Conservation (phyloP, 1,140 invertebrate species). For the Heterodera carotae region DNA sequence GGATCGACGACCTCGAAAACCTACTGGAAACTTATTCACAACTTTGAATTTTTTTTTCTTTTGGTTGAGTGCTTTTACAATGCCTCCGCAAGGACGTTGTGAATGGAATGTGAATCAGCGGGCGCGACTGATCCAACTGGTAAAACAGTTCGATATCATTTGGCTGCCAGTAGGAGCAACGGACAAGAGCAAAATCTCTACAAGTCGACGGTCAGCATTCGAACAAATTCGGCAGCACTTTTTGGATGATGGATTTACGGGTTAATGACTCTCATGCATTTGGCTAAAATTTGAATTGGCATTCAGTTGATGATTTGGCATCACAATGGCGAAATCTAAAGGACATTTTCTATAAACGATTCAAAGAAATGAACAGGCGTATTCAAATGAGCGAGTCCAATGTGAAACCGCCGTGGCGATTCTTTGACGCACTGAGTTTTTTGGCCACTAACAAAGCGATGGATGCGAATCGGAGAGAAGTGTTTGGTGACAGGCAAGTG, state of each 20-base stretch:
- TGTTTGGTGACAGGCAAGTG: neutral
- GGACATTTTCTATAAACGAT: constrained; percentile 25
- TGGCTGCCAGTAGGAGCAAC: neutral
- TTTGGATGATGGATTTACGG: constrained; percentile 14
- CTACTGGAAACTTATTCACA: too few relatives aligned
- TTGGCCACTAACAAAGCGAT: constrained; percentile 14
- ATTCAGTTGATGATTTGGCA: constrained; percentile 14
- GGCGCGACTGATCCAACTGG: constrained; percentile 12
- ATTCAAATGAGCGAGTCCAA: constrained; percentile 1
- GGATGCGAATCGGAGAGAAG: constrained; percentile 3
- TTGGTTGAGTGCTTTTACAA: neutral
- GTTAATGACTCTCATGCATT: neutral
- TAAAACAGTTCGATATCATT: constrained; percentile 6
- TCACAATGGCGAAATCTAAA: constrained; percentile 23
- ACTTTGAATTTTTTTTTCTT: too few relatives aligned
- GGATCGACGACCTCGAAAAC: too few relatives aligned
- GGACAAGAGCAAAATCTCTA: neutral
- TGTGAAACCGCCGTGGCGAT: constrained; percentile 11
- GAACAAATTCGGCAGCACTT: constrained; percentile 17
- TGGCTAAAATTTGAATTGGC: neutral
- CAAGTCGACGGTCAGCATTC: neutral
- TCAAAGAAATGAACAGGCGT: neutral
- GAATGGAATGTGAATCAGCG: constrained; percentile 12
- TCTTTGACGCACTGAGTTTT: constrained; percentile 23
- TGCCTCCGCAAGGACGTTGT: neutral